Evolutionary conservation across 53 echinoderm and acorn worm species (phyloP).

Genomic region (Patiria pectinifera): DNA sequence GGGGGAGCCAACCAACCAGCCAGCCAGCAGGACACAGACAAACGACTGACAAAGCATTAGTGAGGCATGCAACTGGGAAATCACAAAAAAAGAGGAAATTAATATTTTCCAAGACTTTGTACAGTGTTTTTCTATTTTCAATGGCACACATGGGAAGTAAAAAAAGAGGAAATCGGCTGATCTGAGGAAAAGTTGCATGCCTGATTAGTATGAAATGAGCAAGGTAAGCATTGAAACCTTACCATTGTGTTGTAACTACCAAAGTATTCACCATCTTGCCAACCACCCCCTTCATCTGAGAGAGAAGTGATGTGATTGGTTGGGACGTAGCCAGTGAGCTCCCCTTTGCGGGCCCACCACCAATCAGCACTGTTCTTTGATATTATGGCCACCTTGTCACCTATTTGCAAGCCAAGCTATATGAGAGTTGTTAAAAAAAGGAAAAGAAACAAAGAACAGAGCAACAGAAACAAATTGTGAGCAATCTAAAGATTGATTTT

Average conservation of each 20-base stretch:
- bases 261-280: slow-evolving; percentile 95
- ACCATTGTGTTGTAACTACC: slow-evolving; percentile 73
- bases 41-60: too few relatives aligned
- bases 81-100: too few relatives aligned
- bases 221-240: background rate
- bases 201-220: too few relatives aligned
- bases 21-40: too few relatives aligned
- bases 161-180: too few relatives aligned
- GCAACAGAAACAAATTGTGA: background rate
- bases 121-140: too few relatives aligned
- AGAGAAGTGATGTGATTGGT: slow-evolving; percentile 75
- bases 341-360: slow-evolving; percentile 89
- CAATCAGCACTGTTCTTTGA: slow-evolving; percentile 78
- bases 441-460: slow-evolving; percentile 11
- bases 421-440: background rate
- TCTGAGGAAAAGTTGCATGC: too few relatives aligned
- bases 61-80: too few relatives aligned
- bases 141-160: too few relatives aligned
- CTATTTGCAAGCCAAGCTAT: slow-evolving; percentile 79
- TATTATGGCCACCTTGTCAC: slow-evolving; percentile 72
- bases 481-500: background rate
- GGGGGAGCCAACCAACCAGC: too few relatives aligned
- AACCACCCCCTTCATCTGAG: slow-evolving; percentile 40
- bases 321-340: slow-evolving; percentile 74
- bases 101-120: too few relatives aligned